A percentile compares a stretch with the other conserved stretches of the same genome.
Conservation (phyloP, 2,797 vertebrate genomes). For the Poeciliopsis infans region DNA sequence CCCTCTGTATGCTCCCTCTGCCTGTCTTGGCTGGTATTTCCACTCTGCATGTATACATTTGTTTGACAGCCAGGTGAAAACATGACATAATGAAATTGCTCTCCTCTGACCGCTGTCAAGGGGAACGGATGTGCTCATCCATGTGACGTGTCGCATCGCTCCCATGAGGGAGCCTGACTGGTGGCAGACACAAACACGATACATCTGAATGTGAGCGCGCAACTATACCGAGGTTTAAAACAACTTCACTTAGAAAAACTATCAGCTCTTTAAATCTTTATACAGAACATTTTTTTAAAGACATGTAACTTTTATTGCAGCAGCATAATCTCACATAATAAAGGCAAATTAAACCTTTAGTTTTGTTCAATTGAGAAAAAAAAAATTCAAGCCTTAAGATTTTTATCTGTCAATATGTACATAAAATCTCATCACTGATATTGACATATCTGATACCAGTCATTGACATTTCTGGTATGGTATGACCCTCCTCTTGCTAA, state of each 20-base stretch:
- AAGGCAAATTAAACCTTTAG: neutral
- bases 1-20: conserved; percentile 18
- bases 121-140: conserved; percentile 63
- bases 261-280: neutral
- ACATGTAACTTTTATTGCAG: neutral
- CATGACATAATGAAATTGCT: conserved; percentile 75
- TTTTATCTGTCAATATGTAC: neutral
- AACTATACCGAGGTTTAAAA: neutral
- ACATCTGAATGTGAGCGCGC: neutral
- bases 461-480: neutral
- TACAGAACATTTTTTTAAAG: neutral
- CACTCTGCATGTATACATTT: conserved; percentile 21
- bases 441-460: neutral
- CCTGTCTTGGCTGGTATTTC: conserved; percentile 11
- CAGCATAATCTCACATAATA: neutral
- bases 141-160: conserved; percentile 67
- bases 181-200: conserved; percentile 36
- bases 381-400: neutral
- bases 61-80: conserved; percentile 70
- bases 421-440: neutral
- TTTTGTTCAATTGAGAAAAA: neutral
- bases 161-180: conserved; percentile 37
- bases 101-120: conserved; percentile 71
- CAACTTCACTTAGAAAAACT: conserved; percentile 2
- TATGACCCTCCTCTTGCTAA: neutral